Base-by-base conservation (phyloP, 2,113 vertebrate species). In the Siniperca chuatsi region DNA sequence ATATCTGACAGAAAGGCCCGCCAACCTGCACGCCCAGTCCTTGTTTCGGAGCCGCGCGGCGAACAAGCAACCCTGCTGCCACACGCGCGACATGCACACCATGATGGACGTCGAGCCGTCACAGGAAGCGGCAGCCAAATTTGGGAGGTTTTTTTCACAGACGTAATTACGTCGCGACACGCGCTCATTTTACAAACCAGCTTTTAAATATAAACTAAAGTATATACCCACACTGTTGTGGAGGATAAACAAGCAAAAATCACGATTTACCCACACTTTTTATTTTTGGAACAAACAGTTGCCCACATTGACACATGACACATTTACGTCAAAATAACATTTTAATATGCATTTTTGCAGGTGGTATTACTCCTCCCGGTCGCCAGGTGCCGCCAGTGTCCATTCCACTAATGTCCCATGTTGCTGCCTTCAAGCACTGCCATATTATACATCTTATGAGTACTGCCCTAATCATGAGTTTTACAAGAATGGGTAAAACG, bases 81-180 rank as follows among this genome's bases (percentile, higher is more conserved):
- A 81, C 86, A 87, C 80, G 81, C 89, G 83, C 44, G 13, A 72
- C 75, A 87, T 55, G 66, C 85, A 66, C 33, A 55, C 90, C 87
- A 96, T 95, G 70, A 62, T 92, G 46, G 44, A 78, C 75, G 65
- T 71, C 0, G 16, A 57, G 23, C 20, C 58, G 42, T 75, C 80
- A 70, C 66, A 78, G 86, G 89, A 91, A 90, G 72, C 62, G 2
- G n/a, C 40, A 2, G 7, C 91, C 92, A 91, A 92, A 94, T 93
- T 87, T 86, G 92, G 93, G 54, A 44, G 65, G 61, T 40, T 64
- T 75, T n/a, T 44, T 69, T 37, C 42, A 44, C 0, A 4, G 12
- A 18, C 77, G 61, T n/a, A 1, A 60, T 72, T 20, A 67, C 82
- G 89, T 87, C 58, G 82, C 2, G 11, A 6, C 9, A 10, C 29